phyloP scores from a whole-genome alignment of 30 jellyfish, hydroid and myxozoan genomes.

The Aurelia aurita region DNA sequence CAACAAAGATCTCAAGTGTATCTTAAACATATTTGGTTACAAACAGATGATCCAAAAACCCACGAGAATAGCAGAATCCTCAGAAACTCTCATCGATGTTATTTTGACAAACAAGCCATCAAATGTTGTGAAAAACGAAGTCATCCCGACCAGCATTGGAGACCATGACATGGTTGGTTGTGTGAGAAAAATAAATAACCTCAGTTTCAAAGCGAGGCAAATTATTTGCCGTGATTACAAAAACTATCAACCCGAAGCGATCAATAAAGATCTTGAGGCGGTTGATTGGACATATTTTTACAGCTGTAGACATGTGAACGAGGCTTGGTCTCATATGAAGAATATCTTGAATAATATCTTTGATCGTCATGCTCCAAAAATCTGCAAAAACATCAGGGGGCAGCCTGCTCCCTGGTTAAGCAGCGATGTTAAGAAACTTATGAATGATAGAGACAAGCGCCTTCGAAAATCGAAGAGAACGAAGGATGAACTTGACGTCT shows the following conservation, averaged over 20 bases:
- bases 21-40: slow-evolving; percentile 35
- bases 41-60: slow-evolving; percentile 63
- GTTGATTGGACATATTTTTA: slow-evolving; percentile 54
- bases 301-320: slow-evolving; percentile 42
- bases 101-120: slow-evolving; percentile 47
- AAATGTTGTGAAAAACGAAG: slow-evolving; percentile 47
- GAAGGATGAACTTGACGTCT: no score
- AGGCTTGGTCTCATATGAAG: no score
- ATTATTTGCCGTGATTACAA: no score
- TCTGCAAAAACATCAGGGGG: no score
- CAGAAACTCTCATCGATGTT: slow-evolving; percentile 71
- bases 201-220: slow-evolving; percentile 55
- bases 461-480: no score
- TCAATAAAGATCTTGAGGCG: slow-evolving; percentile 31
- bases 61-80: slow-evolving; percentile 65
- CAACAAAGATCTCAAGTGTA: slow-evolving; percentile 65
- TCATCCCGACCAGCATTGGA: slow-evolving; percentile 63
- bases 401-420: no score
- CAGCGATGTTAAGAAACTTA: no score
- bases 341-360: no score
- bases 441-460: no score
- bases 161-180: slow-evolving; percentile 84
- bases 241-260: slow-evolving; percentile 20
- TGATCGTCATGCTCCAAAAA: no score
- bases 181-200: slow-evolving; percentile 64